A percentile compares a stretch with the other conserved stretches of the same genome.
Evolutionary conservation across 2,113 vertebrate species (phyloP).

Genomic region (Callaeas wilsoni): DNA sequence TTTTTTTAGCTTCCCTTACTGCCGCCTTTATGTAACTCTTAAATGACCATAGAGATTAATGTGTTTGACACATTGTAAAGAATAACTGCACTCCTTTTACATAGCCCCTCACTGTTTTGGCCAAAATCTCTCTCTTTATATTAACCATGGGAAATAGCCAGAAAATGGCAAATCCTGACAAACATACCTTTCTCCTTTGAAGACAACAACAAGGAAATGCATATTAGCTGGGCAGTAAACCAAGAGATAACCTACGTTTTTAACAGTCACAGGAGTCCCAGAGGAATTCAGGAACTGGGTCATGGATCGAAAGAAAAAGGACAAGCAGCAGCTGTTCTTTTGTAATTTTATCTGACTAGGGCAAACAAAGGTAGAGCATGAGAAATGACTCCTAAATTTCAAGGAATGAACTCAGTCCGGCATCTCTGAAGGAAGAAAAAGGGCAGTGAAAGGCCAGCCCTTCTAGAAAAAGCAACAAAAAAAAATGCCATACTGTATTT

Average conservation of each 20-base stretch:
- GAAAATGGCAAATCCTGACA: conserved; percentile 1
- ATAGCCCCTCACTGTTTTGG: background rate
- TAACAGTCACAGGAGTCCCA: conserved; percentile 5
- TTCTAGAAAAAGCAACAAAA: background rate
- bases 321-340: conserved; percentile 32
- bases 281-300: conserved; percentile 45
- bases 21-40: background rate
- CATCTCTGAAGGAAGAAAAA: background rate
- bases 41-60: background rate
- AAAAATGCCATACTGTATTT: background rate
- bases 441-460: background rate
- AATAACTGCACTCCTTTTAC: conserved; percentile 40
- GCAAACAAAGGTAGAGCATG: background rate
- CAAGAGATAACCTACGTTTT: conserved; percentile 38
- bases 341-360: conserved; percentile 18
- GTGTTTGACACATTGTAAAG: conserved; percentile 37
- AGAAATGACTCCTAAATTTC: conserved; percentile 11
- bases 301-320: conserved; percentile 1
- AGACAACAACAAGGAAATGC: conserved; percentile 25
- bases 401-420: background rate
- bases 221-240: conserved; percentile 21
- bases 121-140: background rate
- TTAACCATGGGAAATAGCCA: background rate
- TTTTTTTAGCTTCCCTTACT: background rate
- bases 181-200: background rate